These are phyloP conservation scores for Isotomurus palustris DNA, from an alignment of 2,888 invertebrate species.

Conservation along the genomic window DNA sequence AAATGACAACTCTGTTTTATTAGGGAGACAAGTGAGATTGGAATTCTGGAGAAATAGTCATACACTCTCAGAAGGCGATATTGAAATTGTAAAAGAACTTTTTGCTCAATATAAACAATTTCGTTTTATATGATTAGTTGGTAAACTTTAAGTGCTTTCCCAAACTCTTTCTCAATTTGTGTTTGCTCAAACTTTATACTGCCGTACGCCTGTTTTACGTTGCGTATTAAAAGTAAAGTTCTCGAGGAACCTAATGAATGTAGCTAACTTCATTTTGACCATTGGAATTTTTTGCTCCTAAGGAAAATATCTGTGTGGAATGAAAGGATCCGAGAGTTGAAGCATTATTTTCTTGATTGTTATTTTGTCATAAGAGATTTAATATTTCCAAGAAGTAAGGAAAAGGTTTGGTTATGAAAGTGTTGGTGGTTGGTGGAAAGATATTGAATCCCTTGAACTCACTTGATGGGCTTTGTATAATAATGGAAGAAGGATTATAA, in stretches of 20 bases:
- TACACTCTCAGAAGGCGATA: not conserved
- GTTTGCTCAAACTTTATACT: no score
- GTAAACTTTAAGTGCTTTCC: not conserved
- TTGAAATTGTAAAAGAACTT: not conserved
- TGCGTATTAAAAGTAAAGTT: conserved; percentile 2
- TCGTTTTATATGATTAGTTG: not conserved
- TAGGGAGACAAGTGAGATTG: conserved; percentile 1
- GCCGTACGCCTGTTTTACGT: not conserved
- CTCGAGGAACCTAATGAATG: no score
- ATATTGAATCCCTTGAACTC: no score
- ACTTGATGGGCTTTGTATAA: no score
- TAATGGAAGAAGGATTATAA: conserved; percentile 1
- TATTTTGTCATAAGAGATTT: conserved; percentile 17
- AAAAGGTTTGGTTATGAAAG: conserved; percentile 24
- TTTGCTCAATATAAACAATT: not conserved
- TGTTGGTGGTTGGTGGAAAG: not conserved
- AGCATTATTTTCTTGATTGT: not conserved
- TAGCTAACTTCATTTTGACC: conserved; percentile 7
- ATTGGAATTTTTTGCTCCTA: conserved; percentile 4
- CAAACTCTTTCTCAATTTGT: no score
- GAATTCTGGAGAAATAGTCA: not conserved
- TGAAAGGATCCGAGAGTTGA: not conserved
- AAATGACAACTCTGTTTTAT: conserved; percentile 29
- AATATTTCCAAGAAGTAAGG: conserved; percentile 38
- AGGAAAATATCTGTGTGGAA: no score